Evolutionary conservation across 1,140 invertebrate genomes (phyloP).

Genomic region (Vanessa atalanta): DNA sequence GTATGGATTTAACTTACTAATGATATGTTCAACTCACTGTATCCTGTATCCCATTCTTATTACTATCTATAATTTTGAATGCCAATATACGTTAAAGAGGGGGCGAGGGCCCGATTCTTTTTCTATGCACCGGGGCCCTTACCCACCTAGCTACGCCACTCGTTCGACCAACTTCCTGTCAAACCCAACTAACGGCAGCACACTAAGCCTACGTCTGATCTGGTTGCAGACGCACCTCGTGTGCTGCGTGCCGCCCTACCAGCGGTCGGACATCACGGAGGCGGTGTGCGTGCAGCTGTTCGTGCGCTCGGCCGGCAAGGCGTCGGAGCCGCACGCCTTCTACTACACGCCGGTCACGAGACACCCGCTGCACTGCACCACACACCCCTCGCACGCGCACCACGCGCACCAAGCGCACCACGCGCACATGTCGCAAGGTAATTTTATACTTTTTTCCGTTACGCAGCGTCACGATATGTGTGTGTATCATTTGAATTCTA

Average conservation of each 20-base stretch:
- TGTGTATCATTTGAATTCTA: not conserved
- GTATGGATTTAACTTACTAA: too few relatives aligned
- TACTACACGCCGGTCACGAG: constrained; percentile 85
- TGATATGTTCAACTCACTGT: too few relatives aligned
- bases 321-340: constrained; percentile 93
- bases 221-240: constrained; percentile 92
- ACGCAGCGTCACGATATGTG: not conserved
- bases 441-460: not conserved
- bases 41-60: too few relatives aligned
- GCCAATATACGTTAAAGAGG: too few relatives aligned
- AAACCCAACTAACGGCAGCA: too few relatives aligned
- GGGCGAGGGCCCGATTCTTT: too few relatives aligned
- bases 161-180: not conserved
- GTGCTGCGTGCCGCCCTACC: constrained; percentile 92
- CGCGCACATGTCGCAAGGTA: constrained; percentile 7
- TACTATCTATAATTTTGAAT: too few relatives aligned
- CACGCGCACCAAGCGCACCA: not conserved
- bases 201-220: too few relatives aligned
- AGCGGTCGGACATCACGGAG: constrained; percentile 83
- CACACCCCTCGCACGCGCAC: constrained; percentile 35
- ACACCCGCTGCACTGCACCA: constrained; percentile 68
- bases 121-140: too few relatives aligned
- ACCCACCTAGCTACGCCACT: too few relatives aligned
- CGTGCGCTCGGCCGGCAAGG: constrained; percentile 92
- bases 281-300: constrained; percentile 88